A percentile compares a stretch with the other conserved stretches of the same genome.
phyloP scores from a whole-genome alignment of 2,888 invertebrate genomes.

The Mimumesa dahlbomi region DNA sequence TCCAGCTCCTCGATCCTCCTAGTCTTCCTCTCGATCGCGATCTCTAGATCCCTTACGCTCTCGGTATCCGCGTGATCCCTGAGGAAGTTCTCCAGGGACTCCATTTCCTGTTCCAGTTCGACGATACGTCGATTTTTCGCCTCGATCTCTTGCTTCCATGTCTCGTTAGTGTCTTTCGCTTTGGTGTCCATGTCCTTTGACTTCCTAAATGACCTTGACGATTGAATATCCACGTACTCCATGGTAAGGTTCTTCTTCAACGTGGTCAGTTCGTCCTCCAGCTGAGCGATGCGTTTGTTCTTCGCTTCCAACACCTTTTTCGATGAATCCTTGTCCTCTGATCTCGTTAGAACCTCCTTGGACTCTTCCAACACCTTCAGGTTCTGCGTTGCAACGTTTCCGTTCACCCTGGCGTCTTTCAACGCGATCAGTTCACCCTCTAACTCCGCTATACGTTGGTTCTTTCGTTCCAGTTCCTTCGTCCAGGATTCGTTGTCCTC shows the following conservation, averaged over 20 bases:
- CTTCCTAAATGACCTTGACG: neutral
- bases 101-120: slow-evolving; percentile 82
- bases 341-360: neutral
- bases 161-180: slow-evolving; percentile 23
- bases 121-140: slow-evolving; percentile 82
- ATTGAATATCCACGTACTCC: neutral
- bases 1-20: slow-evolving; percentile 90
- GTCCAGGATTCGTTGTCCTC: slow-evolving; percentile 85
- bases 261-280: slow-evolving; percentile 34
- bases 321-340: slow-evolving; percentile 36
- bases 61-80: slow-evolving; percentile 83
- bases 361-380: slow-evolving; percentile 17
- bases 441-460: slow-evolving; percentile 82
- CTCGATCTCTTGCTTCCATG: slow-evolving; percentile 52
- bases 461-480: slow-evolving; percentile 76
- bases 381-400: slow-evolving; percentile 5
- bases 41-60: slow-evolving; percentile 83
- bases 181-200: slow-evolving; percentile 12
- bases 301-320: slow-evolving; percentile 29
- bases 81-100: slow-evolving; percentile 82
- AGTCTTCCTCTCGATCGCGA: slow-evolving; percentile 83
- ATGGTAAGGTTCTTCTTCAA: slow-evolving; percentile 8
- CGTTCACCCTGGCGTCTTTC: slow-evolving; percentile 81
- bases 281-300: slow-evolving; percentile 33
- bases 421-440: slow-evolving; percentile 82